phyloP scores from a whole-genome alignment of 2,113 vertebrate species.

The Pelecanoides urinatrix region DNA sequence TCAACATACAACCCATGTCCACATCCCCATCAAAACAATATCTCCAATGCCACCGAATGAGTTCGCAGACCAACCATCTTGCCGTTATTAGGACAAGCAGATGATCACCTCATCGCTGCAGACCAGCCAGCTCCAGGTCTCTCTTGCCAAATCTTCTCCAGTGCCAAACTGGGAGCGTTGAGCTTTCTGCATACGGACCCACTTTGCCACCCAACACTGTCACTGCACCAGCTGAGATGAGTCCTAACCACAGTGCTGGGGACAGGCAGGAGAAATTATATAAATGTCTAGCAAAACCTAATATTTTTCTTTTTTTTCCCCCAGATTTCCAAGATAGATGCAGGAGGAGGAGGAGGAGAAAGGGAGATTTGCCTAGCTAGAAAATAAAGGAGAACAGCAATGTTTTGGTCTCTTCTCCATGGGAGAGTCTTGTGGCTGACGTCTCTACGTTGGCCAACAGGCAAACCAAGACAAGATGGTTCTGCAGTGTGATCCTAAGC shows the following conservation, averaged over 20 bases:
- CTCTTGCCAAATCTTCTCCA: not conserved
- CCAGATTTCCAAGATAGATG: not conserved
- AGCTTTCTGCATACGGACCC: accelerated
- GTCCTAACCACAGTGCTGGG: not conserved
- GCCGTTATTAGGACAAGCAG: not conserved
- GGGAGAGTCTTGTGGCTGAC: accelerated
- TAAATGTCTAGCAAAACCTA: not conserved
- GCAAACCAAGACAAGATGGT: not conserved
- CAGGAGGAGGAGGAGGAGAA: accelerated
- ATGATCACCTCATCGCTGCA: accelerated
- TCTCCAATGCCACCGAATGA: accelerated
- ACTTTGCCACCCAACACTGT: not conserved
- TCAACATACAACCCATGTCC: accelerated
- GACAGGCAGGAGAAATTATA: not conserved
- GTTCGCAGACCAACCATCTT: accelerated
- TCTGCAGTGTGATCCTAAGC: not conserved
- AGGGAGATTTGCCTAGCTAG: not conserved
- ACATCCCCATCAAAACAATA: not conserved
- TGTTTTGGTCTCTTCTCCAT: accelerated
- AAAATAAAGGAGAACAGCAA: not conserved
- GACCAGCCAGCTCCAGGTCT: not conserved
- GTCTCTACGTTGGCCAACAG: accelerated
- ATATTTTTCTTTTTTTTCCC: not conserved
- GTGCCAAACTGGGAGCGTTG: not conserved
- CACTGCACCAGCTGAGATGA: not conserved